Base-by-base conservation (phyloP, 2,888 invertebrate species). In the Epinotia brunnichana region DNA sequence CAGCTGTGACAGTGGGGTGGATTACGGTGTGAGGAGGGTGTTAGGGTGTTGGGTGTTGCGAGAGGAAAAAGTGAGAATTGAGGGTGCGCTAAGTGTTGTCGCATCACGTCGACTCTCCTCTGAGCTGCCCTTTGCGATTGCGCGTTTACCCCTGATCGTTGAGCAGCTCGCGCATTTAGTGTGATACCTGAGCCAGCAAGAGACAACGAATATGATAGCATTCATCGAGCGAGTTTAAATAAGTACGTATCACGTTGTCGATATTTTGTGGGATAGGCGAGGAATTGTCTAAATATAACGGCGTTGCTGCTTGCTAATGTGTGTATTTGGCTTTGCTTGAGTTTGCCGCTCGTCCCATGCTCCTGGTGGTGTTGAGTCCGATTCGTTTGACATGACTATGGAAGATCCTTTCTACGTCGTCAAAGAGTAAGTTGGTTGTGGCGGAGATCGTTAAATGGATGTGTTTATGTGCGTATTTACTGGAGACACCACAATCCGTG, bases 371-470 rank as follows among this genome's bases (percentile, higher is more conserved):
- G 76, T 80, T 77, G 81, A 79, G 77, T 81, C 82, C 75, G 82
- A 90, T 83, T 87, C 90, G 85, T 94, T 94, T 95, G 97, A 95
- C 96, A 98, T 99, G 98, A 98, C 98, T 95, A 95, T 98, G 94
- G 98, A 99, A 95, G 99, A 99, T 94, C 99, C 99, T 80, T 99
- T 98, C 95, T 98, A 98, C 95, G 98, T 98, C 92, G 98, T 99
- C 83, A 98, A 98, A 96, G 98, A 98, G 99, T 99, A 95, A 97
- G 98, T 96, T 74, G 60, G 70, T 75, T 75, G 70, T 67, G 61
- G 62, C 77, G 70, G 70, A 70, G 74, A 73, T 69, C 61, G 60
- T 57, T 75, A 61, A 48, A 44, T 63, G 29, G 54, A 48, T 48
- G 48, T 70, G 66, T 63, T 63, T 61, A 60, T 73, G 48, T 68